Evolutionary conservation across 2,888 invertebrate genomes (phyloP), one percentile per base, ranked within the genome.

Genomic region (Phasia obesa): DNA sequence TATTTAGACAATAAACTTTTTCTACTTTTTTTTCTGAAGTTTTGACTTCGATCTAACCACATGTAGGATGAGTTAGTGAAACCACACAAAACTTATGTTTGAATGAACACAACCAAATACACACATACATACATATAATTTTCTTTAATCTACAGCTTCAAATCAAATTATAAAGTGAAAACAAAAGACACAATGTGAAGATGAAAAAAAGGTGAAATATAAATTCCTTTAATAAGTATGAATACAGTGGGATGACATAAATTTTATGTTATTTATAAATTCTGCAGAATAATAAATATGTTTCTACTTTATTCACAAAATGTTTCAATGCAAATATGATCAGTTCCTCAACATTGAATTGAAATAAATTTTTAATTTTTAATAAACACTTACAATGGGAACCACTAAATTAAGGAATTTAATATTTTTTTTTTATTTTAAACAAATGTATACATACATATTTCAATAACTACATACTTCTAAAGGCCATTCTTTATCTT

Each of bases 121-220:
- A 21, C 59, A 57, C 38, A 38, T 13, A 13, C 17, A 5, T 62
- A 71, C 60, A 73, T 77, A 64, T 69, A 82, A 75, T 70, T 77
- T 74, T 76, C 60, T 70, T 78, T 74, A 70, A 75, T 80, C 74
- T 74, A 60, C 49, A 77, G 57, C 71, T 74, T 80, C 53, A 55
- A 74, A 80, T 75, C 82, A 76, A 73, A 76, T 76, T 84, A 73
- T 76, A 71, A 79, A 69, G 70, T 35, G 57, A 65, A 71, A 73
- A 59, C 49, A 77, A 77, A 73, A 78, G 73, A 74, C 73, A 71
- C 59, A 73, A 25, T 69, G 55, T 62, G 31, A 73, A 73, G 59
- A 67, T 57, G 27, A 7, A 38, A 53, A 3, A 42, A 60, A 69
- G 23, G 44, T 31, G 65, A 64, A 55, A 70, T 60, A 65, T 49